Percentiles rank a stretch among this genome's conserved stretches.
These are phyloP conservation scores for Chelonus insularis DNA, from an alignment of 1,140 invertebrate species.

Conservation along the genomic window DNA sequence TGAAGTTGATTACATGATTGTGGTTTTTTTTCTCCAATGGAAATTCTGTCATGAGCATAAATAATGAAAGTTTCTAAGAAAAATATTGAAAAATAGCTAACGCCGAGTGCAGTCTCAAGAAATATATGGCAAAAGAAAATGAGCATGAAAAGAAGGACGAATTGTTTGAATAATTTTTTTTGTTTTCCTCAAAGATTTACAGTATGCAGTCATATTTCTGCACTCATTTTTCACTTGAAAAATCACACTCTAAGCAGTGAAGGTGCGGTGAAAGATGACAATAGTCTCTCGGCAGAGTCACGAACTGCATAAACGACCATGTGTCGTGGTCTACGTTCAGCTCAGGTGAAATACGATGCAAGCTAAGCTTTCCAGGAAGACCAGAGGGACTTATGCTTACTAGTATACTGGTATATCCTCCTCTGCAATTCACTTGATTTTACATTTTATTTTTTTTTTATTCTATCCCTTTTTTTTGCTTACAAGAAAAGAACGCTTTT, in stretches of 20 bases:
- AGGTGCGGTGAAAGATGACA: too few relatives aligned
- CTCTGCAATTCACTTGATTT: background rate
- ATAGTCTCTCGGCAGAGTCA: too few relatives aligned
- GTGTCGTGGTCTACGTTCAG: background rate
- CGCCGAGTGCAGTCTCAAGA: too few relatives aligned
- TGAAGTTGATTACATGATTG: too few relatives aligned
- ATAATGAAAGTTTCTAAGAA: too few relatives aligned
- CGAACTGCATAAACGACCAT: slow-evolving; percentile 3
- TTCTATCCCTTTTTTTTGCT: too few relatives aligned
- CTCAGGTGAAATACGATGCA: background rate
- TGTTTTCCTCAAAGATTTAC: background rate
- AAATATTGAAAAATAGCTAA: too few relatives aligned
- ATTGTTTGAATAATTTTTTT: background rate
- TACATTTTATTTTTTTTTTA: background rate
- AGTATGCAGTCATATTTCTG: background rate
- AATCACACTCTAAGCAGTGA: background rate
- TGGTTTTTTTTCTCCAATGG: too few relatives aligned
- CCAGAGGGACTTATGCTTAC: slow-evolving; percentile 4
- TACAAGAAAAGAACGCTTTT: too few relatives aligned
- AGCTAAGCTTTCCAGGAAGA: background rate
- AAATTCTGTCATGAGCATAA: too few relatives aligned
- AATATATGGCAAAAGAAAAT: too few relatives aligned
- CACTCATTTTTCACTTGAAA: background rate
- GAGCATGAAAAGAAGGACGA: too few relatives aligned
- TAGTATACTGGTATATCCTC: background rate